These are phyloP conservation scores for Trissolcus japonicus DNA, from an alignment of 2,888 invertebrate genomes.

Conservation along the genomic window DNA sequence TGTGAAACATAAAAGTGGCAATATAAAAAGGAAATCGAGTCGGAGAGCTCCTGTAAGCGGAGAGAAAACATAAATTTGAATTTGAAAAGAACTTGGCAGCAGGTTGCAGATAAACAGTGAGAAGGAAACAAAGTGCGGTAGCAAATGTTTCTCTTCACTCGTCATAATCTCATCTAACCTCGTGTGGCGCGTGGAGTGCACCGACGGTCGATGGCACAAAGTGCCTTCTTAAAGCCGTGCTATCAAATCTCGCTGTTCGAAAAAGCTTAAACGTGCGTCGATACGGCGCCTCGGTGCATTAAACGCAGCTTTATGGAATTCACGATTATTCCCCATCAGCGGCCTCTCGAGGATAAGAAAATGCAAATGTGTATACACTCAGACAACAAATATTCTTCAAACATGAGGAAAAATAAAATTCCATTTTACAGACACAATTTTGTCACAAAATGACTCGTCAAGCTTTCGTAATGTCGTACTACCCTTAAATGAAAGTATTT, in stretches of 20 bases:
- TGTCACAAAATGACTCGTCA: too few species aligned
- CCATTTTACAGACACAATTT: too few species aligned
- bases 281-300: constrained; percentile 42
- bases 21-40: too few species aligned
- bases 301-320: constrained; percentile 33
- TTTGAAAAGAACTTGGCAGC: too few species aligned
- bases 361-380: neutral
- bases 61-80: too few species aligned
- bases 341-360: neutral
- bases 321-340: constrained; percentile 23
- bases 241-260: constrained; percentile 38
- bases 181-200: constrained; percentile 29
- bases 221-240: constrained; percentile 35
- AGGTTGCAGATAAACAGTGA: too few species aligned
- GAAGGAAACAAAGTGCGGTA: too few species aligned
- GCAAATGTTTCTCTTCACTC: constrained; percentile 15
- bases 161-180: constrained; percentile 46
- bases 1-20: too few species aligned
- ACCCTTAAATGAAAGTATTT: too few species aligned
- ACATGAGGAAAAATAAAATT: neutral
- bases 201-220: constrained; percentile 51
- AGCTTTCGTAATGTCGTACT: too few species aligned
- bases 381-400: neutral
- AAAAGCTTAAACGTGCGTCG: constrained; percentile 39
- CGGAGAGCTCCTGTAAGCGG: too few species aligned